Conservation (phyloP, 2,113 vertebrate species). For the Drymodes brunneopygia region DNA sequence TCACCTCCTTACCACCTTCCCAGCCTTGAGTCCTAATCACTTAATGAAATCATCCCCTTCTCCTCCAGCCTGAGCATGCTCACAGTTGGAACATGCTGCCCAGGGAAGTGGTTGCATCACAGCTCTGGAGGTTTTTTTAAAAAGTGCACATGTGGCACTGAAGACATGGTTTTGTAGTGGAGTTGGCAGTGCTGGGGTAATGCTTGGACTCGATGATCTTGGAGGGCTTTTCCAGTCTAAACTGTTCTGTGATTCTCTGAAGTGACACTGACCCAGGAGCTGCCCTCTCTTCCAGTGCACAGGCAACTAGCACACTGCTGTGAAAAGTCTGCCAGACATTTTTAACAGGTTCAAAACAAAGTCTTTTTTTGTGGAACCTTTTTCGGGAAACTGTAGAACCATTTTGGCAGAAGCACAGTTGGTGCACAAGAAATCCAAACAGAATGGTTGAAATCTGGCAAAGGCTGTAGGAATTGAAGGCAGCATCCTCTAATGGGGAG, state of each 20-base stretch:
- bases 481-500: conserved; percentile 36
- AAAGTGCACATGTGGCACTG: background rate
- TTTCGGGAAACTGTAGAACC: conserved; percentile 12
- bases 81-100: background rate
- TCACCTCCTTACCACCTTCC: background rate
- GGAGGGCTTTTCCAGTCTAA: background rate
- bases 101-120: background rate
- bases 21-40: background rate
- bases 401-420: conserved; percentile 5
- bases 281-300: background rate
- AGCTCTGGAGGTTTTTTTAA: background rate
- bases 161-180: background rate
- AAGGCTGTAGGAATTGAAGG: background rate
- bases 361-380: background rate
- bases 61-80: background rate
- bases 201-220: background rate
- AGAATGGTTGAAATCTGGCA: conserved; percentile 47
- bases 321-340: background rate
- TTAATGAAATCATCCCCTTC: background rate
- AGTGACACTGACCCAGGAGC: background rate
- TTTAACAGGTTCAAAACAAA: conserved; percentile 36
- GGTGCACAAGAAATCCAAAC: background rate
- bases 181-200: background rate
- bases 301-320: background rate
- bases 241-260: background rate